Percentiles rank a stretch among this genome's conserved stretches.
These are phyloP conservation scores for Furcula furcula DNA, from an alignment of 2,888 invertebrate genomes.

Conservation along the genomic window DNA sequence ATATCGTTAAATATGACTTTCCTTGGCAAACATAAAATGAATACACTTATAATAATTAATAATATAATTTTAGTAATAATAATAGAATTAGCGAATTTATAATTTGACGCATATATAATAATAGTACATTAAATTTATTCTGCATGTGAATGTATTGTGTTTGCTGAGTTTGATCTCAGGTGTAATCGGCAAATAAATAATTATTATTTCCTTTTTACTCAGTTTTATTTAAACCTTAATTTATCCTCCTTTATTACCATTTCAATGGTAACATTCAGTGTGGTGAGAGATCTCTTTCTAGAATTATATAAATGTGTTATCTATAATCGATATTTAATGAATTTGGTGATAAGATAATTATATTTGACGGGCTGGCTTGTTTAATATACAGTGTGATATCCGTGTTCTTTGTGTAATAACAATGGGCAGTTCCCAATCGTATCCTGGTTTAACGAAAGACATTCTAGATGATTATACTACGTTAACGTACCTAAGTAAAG, in stretches of 20 bases:
- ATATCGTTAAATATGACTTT: constrained; percentile 52
- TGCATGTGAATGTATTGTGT: constrained; percentile 46
- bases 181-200: constrained; percentile 60
- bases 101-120: constrained; percentile 5
- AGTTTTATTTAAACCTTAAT: constrained; percentile 22
- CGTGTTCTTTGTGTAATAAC: neutral
- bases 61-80: neutral
- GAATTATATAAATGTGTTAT: constrained; percentile 2
- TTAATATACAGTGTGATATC: constrained; percentile 6
- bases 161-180: constrained; percentile 67
- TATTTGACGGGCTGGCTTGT: constrained; percentile 5
- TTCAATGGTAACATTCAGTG: neutral
- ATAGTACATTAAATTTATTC: constrained; percentile 19
- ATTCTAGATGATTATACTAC: constrained; percentile 82
- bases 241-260: too few species aligned
- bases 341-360: constrained; percentile 23
- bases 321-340: constrained; percentile 8
- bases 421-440: constrained; percentile 77
- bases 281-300: neutral
- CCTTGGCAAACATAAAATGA: constrained; percentile 35
- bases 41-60: constrained; percentile 41
- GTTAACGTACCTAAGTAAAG: constrained; percentile 83
- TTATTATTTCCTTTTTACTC: constrained; percentile 51
- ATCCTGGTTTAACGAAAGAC: constrained; percentile 78
- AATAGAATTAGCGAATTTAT: neutral